Conservation (phyloP, 2,797 vertebrate genomes). For the Pseudochirops cupreus region DNA sequence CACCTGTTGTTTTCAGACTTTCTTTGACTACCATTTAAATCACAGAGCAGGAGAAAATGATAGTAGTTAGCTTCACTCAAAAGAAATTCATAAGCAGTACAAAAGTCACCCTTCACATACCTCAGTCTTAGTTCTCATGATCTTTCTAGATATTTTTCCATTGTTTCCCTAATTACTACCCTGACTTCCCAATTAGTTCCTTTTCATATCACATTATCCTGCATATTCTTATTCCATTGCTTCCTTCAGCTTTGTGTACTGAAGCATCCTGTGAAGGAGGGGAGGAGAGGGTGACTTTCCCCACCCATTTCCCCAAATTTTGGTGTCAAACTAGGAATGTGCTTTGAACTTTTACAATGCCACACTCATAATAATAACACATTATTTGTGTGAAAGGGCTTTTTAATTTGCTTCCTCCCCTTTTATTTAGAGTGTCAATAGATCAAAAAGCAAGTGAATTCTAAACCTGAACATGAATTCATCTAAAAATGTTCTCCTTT, state of each 20-base stretch:
- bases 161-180: neutral
- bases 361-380: conserved; percentile 17
- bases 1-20: neutral
- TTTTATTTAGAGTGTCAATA: conserved; percentile 21
- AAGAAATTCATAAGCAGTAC: neutral
- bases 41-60: neutral
- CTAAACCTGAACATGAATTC: conserved; percentile 2
- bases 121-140: neutral
- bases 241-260: neutral
- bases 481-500: conserved; percentile 19
- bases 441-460: conserved; percentile 23
- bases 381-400: neutral
- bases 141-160: neutral
- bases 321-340: conserved; percentile 21
- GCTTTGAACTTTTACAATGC: conserved; percentile 10
- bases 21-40: neutral
- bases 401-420: conserved; percentile 33
- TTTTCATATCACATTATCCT: neutral
- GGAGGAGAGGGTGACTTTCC: neutral
- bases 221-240: neutral
- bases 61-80: neutral
- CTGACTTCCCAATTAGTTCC: neutral
- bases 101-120: neutral
- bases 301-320: neutral
- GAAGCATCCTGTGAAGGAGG: conserved; percentile 14